phyloP scores from a whole-genome alignment of 1,140 invertebrate genomes.

The Dolichoris vasculosae region DNA sequence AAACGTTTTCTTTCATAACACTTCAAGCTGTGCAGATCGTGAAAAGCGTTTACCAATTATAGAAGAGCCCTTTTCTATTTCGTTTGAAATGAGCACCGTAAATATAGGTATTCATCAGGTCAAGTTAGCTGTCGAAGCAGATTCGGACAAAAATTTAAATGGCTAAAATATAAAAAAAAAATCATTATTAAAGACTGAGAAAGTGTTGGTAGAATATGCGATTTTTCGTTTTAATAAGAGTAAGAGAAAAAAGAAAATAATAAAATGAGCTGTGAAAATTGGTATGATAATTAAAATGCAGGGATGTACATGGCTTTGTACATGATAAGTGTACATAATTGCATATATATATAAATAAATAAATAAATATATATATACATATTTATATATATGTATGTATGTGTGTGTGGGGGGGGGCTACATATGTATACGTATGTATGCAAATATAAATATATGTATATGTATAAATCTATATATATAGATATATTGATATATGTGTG shows the following conservation, averaged over 20 bases:
- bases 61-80: constrained; percentile 63
- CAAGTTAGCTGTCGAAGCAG: constrained; percentile 57
- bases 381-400: constrained; percentile 31
- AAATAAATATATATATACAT: background rate
- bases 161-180: constrained; percentile 52
- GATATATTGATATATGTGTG: constrained; percentile 31
- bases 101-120: constrained; percentile 41
- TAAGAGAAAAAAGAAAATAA: constrained; percentile 26
- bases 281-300: constrained; percentile 33
- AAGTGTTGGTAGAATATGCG: constrained; percentile 29
- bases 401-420: too few species aligned
- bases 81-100: constrained; percentile 48
- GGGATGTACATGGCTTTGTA: constrained; percentile 45
- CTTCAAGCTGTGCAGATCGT: constrained; percentile 59
- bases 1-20: constrained; percentile 69
- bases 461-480: too few species aligned
- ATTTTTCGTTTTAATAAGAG: constrained; percentile 40
- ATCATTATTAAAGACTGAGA: constrained; percentile 46
- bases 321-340: constrained; percentile 54
- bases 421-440: constrained; percentile 22
- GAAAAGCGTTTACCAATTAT: constrained; percentile 70
- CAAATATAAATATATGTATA: constrained; percentile 28
- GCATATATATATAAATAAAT: constrained; percentile 56
- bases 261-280: constrained; percentile 47
- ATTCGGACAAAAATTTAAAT: constrained; percentile 55